phyloP scores from a whole-genome alignment of 2,797 vertebrate genomes.

The Hemibagrus guttatus region DNA sequence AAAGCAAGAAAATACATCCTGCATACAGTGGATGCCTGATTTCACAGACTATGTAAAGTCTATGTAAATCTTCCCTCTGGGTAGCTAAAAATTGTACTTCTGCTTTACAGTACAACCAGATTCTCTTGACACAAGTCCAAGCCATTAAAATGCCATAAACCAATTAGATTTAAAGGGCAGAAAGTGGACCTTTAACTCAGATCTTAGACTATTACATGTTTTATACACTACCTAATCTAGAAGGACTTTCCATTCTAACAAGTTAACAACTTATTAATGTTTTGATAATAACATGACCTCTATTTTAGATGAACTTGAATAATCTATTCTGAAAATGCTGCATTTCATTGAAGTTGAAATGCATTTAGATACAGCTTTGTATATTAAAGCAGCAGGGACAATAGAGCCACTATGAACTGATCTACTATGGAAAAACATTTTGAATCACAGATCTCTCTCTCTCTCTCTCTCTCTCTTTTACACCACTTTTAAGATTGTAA shows the following conservation, averaged over 20 bases:
- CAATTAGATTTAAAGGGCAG: background rate
- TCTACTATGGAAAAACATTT: too few relatives aligned
- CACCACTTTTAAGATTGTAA: background rate
- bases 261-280: background rate
- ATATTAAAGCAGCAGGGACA: background rate
- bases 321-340: background rate
- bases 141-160: background rate
- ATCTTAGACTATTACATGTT: constrained; percentile 45
- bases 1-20: background rate
- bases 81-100: constrained; percentile 51
- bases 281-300: too few relatives aligned
- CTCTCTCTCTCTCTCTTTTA: too few relatives aligned
- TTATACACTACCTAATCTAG: background rate
- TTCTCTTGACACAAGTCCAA: background rate
- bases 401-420: background rate
- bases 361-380: background rate
- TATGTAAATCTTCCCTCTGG: constrained; percentile 15
- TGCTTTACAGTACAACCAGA: constrained; percentile 49
- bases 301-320: background rate
- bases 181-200: background rate
- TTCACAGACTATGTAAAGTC: constrained; percentile 2
- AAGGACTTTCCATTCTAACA: background rate
- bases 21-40: background rate
- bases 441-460: too few relatives aligned
- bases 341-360: background rate